These are phyloP conservation scores for Saturnia japonica DNA, from an alignment of 2,888 invertebrate genomes.

Conservation along the genomic window DNA sequence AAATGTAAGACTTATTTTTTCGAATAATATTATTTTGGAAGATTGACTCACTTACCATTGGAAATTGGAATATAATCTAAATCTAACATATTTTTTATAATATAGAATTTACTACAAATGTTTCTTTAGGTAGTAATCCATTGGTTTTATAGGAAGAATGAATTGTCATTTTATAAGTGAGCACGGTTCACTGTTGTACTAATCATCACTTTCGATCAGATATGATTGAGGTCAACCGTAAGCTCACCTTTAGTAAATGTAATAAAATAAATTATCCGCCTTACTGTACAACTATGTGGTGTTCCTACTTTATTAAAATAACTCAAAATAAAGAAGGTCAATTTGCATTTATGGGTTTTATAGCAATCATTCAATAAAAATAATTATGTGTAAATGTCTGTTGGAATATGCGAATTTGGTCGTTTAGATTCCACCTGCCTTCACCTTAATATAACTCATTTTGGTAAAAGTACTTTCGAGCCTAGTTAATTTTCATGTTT, in stretches of 20 bases:
- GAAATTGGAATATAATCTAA: not conserved
- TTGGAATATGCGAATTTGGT: slow-evolving; percentile 4
- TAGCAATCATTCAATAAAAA: slow-evolving; percentile 10
- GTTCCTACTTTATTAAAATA: slow-evolving; percentile 10
- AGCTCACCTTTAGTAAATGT: slow-evolving; percentile 2
- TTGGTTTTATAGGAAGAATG: not conserved
- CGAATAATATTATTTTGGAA: too few relatives aligned
- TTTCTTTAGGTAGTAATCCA: not conserved
- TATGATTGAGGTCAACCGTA: slow-evolving; percentile 6
- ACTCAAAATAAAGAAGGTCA: slow-evolving; percentile 12
- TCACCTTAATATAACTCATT: not conserved
- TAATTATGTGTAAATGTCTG: not conserved
- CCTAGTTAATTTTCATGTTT: not conserved
- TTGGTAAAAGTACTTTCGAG: not conserved
- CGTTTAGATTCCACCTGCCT: not conserved
- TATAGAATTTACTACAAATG: not conserved
- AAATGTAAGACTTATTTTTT: too few relatives aligned
- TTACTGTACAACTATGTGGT: slow-evolving; percentile 4
- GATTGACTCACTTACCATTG: not conserved
- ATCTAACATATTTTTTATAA: not conserved
- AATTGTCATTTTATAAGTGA: not conserved
- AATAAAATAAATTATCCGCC: slow-evolving; percentile 9
- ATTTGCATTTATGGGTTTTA: slow-evolving; percentile 2
- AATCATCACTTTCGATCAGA: slow-evolving; percentile 8
- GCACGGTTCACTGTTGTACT: slow-evolving; percentile 4